Evolutionary conservation across 2,888 invertebrate genomes (phyloP).

Genomic region (Hetaerina titia): DNA sequence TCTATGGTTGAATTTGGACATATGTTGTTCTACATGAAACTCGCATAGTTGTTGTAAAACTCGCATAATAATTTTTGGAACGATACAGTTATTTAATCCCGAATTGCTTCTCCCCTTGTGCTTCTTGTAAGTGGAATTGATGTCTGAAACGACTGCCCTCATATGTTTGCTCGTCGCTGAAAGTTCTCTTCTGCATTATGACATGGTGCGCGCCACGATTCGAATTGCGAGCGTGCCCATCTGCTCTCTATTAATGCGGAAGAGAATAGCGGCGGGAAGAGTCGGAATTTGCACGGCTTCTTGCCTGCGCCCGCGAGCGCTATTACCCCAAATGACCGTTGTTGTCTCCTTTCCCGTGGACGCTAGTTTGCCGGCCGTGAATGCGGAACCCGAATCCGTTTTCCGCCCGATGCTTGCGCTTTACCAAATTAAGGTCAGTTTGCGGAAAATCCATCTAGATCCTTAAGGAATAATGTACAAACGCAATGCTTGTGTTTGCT

Average conservation of each 20-base stretch:
- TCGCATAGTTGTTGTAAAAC: too few species aligned
- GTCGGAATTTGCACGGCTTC: constrained; percentile 4
- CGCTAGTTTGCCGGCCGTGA: neutral
- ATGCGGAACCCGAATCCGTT: neutral
- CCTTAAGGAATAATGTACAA: neutral
- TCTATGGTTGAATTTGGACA: too few species aligned
- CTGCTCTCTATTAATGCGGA: neutral
- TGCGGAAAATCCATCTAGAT: neutral
- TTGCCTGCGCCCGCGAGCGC: neutral
- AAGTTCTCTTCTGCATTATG: neutral
- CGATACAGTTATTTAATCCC: too few species aligned
- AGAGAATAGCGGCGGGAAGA: neutral
- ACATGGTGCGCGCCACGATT: neutral
- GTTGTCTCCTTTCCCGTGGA: neutral
- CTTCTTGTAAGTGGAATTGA: too few species aligned
- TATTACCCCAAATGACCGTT: neutral
- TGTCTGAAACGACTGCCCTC: neutral
- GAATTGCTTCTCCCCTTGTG: too few species aligned
- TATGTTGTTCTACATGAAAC: too few species aligned
- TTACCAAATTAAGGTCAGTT: neutral
- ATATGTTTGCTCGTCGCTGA: neutral
- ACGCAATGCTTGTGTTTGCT: neutral
- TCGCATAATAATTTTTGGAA: too few species aligned
- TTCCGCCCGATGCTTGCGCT: neutral
- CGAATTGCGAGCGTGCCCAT: neutral